Evolutionary conservation across 2,113 vertebrate genomes (phyloP), one percentile per base, ranked within the genome.

Genomic region (Ondatra zibethicus): DNA sequence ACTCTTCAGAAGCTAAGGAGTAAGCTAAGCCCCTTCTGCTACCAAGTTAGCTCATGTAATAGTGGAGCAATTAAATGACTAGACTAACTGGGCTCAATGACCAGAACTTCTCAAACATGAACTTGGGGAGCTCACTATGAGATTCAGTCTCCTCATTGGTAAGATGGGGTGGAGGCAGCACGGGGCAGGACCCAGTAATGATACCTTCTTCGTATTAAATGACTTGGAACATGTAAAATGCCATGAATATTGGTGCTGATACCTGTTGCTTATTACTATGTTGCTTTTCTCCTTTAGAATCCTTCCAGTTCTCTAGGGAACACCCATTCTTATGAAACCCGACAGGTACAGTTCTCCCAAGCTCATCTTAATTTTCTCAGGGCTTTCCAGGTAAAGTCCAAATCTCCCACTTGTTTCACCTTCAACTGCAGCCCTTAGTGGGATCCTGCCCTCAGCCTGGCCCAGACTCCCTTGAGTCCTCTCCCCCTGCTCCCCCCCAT

Each of bases 321-420:
- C 25, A 45, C n/a, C 78, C 29, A 58, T 55, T 42, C 1, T 92
- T 31, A 27, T 39, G 33, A 70, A 82, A 45, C 31, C 31, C 50
- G 27, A 61, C 12, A 36, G 66, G 58, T 31, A 42, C 3, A n/a
- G 29, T 25, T 31, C 25, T 80, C n/a, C 78, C 25, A 87, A 82
- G 77, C 72, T 77, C 82, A 58, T 91, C 39, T 91, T 93, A 58
- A 50, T 89, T 86, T 91, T 52, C 58, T 81, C 42, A 91, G 58
- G 73, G 68, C 61, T 97, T 95, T 95, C 39, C 70, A 63, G 72
- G 88, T 87, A 68, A 92, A 86, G 61, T 72, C 27, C 68, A 95
- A 87, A 55, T 39, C 66, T 47, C 50, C 29, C 0, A 42, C 39
- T 58, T 27, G 13, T 52, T 33, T 50, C 47, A 91, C 45, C 76